Base-by-base conservation (phyloP, 1,140 invertebrate genomes). In the Plectrocnemia conspersa region DNA sequence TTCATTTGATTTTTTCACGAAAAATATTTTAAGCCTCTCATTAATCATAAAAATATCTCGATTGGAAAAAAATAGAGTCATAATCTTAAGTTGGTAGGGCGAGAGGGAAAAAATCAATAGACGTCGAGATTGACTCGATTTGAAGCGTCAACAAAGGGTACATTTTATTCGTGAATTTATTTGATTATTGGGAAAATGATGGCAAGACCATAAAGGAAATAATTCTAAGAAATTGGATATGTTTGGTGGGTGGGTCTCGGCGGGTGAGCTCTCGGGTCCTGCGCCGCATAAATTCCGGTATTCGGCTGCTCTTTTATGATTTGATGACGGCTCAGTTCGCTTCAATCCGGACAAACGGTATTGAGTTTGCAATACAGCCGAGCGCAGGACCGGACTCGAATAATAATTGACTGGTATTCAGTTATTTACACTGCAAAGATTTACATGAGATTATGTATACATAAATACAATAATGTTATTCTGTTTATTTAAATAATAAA, bases 281-380 rank as follows among this genome's bases (percentile, higher is more conserved):
- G 38, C 32, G 47, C 55, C 55, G 55, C 55, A 54, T 60, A 55
- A 56, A 60, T 60, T 52, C 53, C 44, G 36, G 52, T 44, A 60
- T 60, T 60, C 53, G 50, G 58, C 48, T 56, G 48, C 58, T 55
- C 53, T 50, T 60, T 60, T 60, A 56, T 60, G 49, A 54, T 36
- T 46, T 54, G 35, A 56, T 54, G 53, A 60, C 58, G 53, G 53
- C 48, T 60, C 58, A 60, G 46, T 60, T 60, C 53, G 47, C 53
- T 60, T 54, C 58, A 49, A 46, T 60, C 58, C 58, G 53, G 56
- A 60, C 58, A 56, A 60, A 60, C 55, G 53, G 52, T 60, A 60
- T 60, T 60, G 53, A 48, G 49, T 60, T 60, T 55, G 40, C 58
- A 52, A 56, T 56, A 60, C 46, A 27, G 25, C n/a, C n/a, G 29